Base-by-base conservation (phyloP, 2,888 invertebrate species). In the Acronicta leporina region DNA sequence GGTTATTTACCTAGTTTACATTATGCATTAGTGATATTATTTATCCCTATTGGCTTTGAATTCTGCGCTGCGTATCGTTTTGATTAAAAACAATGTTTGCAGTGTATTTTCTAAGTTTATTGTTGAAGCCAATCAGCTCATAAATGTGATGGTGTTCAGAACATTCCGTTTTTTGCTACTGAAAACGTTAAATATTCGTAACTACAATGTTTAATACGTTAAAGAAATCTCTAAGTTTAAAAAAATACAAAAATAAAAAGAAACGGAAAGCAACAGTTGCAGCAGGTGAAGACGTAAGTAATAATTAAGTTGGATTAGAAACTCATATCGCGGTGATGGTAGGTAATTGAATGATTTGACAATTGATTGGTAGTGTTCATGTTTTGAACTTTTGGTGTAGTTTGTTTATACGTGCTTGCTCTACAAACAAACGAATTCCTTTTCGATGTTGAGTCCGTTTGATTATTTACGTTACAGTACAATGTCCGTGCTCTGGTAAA, bases 381-480 rank as follows among this genome's bases (percentile, higher is more conserved):
- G 73, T 73, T 81, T 80, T 80, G 80, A 82, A 41, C 30, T 47
- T 52, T 60, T 45, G 57, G 44, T 70, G 72, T 73, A 73, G 71
- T 69, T 79, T 81, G 77, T 79, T 71, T 76, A 64, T 62, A 70
- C 70, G 62, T 76, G 62, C 59, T 80, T 85, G 79, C 75, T 79
- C 69, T 80, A 75, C 73, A 88, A 90, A 90, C 86, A 92, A 91
- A 89, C 90, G 87, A 89, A 92, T 91, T 87, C 90, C 86, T 85
- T 83, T 77, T 78, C 77, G 75, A 81, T 85, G 83, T 85, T 82
- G 77, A 80, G 79, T 77, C 71, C 72, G 73, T 80, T 86, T 86
- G 82, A 86, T 87, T 91, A 90, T 91, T 91, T 90, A 88, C 82
- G 79, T 82, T 87, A 81, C 79, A 69, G 76, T 73, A 81, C 84